Evolutionary conservation across 1,140 invertebrate species (phyloP), one percentile per base, ranked within the genome.

Genomic region (Drosophila varians): DNA sequence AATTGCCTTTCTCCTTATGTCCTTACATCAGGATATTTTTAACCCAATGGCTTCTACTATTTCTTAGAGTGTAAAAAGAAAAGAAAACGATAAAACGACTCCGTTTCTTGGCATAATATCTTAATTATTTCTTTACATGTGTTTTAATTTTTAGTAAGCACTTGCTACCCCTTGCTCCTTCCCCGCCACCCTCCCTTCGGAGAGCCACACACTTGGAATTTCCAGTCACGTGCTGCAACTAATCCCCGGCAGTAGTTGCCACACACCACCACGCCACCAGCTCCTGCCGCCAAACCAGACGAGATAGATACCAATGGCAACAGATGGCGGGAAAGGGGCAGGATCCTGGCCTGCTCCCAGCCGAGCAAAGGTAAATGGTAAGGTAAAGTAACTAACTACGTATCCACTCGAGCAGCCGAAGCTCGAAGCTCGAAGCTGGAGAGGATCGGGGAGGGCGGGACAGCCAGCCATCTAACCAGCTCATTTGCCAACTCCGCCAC

Each of bases 71-170:
- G 7, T 14, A 19, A 7, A 18, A n/a, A 1, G 4, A 38, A 23
- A 36, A 4, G 18, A 23, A 23, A 9, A 11, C 18, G 3, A 12
- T n/a, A 21, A 11, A 11, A 21, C 5, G 5, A 18, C 9, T 11
- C 28, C 9, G 62, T 25, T 75, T 74, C 79, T 66, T 72, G 70
- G 70, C 68, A 78, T 84, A 84, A 84, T 84, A 84, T 84, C 80
- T 86, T 84, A 84, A 84, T 84, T 84, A 84, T 86, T 84, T 84
- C 80, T 79, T 84, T 84, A 84, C 80, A 84, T 84, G 80, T 84
- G 80, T 84, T 84, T 84, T 84, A 84, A 84, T 84, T 84, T 84
- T 84, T 84, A 84, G 80, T 84, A 86, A 84, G 80, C 70, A 43
- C 55, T 71, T 53, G 62, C 70, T 71, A 3, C 34, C 7, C 8